Evolutionary conservation across 2,113 vertebrate species (phyloP).

Genomic region (Apistogramma diplotaenia): DNA sequence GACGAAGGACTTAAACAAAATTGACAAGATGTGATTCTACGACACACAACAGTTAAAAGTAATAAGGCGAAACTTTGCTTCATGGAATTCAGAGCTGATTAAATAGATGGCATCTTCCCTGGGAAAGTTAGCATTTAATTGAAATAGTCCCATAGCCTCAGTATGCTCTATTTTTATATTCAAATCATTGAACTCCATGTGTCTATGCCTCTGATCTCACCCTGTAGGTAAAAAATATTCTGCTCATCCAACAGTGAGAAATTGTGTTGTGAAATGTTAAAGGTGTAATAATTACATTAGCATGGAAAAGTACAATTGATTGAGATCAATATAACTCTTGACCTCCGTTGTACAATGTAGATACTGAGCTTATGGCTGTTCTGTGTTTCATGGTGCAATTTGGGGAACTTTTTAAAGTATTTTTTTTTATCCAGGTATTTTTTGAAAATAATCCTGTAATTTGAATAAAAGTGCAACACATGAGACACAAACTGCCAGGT

Average conservation of each 20-base stretch:
- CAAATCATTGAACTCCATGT: not conserved
- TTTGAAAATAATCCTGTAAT: not conserved
- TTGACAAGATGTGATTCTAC: not conserved
- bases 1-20: not conserved
- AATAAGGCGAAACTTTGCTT: not conserved
- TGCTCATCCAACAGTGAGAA: not conserved
- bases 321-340: not conserved
- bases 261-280: not conserved
- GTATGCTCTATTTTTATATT: not conserved
- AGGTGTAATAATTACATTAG: fast-evolving
- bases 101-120: not conserved
- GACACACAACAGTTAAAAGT: not conserved
- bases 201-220: not conserved
- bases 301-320: fast-evolving
- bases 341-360: not conserved
- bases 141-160: not conserved
- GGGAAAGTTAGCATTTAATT: not conserved
- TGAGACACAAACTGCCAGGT: not conserved
- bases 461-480: fast-evolving
- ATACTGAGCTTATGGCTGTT: not conserved
- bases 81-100: not conserved
- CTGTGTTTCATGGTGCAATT: not conserved
- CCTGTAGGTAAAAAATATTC: fast-evolving
- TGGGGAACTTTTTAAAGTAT: not conserved
- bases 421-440: no score